These are phyloP conservation scores for Leguminivora glycinivorella DNA, from an alignment of 1,140 invertebrate species.

Conservation along the genomic window DNA sequence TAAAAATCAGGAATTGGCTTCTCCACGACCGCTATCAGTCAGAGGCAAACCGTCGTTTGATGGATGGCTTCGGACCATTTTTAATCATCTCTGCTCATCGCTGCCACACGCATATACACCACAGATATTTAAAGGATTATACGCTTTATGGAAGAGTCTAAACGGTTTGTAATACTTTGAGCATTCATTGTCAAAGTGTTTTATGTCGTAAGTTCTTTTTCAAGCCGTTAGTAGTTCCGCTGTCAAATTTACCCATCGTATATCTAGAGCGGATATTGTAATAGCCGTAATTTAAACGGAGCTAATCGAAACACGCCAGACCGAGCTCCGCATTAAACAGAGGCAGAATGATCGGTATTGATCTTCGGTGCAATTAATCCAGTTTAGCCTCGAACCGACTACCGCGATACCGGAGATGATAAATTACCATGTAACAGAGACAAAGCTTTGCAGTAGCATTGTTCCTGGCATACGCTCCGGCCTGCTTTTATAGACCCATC, in stretches of 20 bases:
- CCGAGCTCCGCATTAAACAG: neutral
- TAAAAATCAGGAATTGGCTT: neutral
- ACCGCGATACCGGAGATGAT: slow-evolving; percentile 42
- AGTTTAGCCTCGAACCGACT: slow-evolving; percentile 4
- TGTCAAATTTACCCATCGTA: slow-evolving; percentile 25
- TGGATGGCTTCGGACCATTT: slow-evolving; percentile 66
- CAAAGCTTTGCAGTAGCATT: slow-evolving; percentile 50
- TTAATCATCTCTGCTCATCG: slow-evolving; percentile 55
- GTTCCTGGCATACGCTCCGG: slow-evolving; percentile 39
- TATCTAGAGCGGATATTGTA: slow-evolving; percentile 25
- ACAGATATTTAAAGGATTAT: slow-evolving; percentile 27
- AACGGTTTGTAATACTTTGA: neutral
- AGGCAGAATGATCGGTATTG: neutral
- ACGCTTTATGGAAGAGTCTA: neutral
- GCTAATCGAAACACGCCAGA: slow-evolving; percentile 3
- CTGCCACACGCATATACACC: slow-evolving; percentile 20
- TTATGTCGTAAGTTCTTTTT: neutral
- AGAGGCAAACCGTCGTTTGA: slow-evolving; percentile 59
- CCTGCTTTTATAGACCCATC: slow-evolving; percentile 55
- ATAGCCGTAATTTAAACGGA: slow-evolving; percentile 21
- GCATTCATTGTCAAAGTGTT: neutral
- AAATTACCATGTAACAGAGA: slow-evolving; percentile 42
- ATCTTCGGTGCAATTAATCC: slow-evolving; percentile 9
- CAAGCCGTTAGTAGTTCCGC: slow-evolving; percentile 28
- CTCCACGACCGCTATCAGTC: slow-evolving; percentile 43